Conservation (phyloP, 1,140 invertebrate genomes). For the Pseudomyrmex cubaensis region DNA sequence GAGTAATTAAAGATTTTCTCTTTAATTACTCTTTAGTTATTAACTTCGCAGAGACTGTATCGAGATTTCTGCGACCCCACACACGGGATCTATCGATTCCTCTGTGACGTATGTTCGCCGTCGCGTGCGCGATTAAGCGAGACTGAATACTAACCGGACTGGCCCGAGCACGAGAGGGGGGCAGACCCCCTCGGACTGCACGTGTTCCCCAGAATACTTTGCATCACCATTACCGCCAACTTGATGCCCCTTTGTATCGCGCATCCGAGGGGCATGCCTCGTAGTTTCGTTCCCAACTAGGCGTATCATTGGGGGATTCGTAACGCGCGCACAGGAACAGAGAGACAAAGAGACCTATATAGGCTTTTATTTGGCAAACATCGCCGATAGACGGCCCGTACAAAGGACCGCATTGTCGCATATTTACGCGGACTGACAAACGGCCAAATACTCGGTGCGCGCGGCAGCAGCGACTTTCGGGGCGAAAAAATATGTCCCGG, state of each 20-base stretch:
- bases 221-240: constrained; percentile 72
- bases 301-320: constrained; percentile 72
- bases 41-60: neutral
- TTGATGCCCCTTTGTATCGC: constrained; percentile 71
- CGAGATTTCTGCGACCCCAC: neutral
- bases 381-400: constrained; percentile 71
- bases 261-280: constrained; percentile 64
- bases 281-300: constrained; percentile 75
- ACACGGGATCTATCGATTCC: constrained; percentile 44
- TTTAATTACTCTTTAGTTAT: too few species aligned
- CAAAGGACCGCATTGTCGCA: constrained; percentile 74
- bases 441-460: constrained; percentile 69
- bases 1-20: too few species aligned
- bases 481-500: constrained; percentile 57
- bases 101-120: constrained; percentile 67
- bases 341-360: constrained; percentile 74
- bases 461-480: constrained; percentile 50
- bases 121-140: constrained; percentile 61
- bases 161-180: constrained; percentile 10
- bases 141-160: constrained; percentile 54
- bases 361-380: constrained; percentile 77
- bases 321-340: constrained; percentile 61
- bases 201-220: constrained; percentile 73
- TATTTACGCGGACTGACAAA: constrained; percentile 75
- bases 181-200: constrained; percentile 54